Percentiles rank a stretch among this genome's conserved stretches.
Conservation (phyloP, 2,797 vertebrate genomes). For the Poecilia velifera region DNA sequence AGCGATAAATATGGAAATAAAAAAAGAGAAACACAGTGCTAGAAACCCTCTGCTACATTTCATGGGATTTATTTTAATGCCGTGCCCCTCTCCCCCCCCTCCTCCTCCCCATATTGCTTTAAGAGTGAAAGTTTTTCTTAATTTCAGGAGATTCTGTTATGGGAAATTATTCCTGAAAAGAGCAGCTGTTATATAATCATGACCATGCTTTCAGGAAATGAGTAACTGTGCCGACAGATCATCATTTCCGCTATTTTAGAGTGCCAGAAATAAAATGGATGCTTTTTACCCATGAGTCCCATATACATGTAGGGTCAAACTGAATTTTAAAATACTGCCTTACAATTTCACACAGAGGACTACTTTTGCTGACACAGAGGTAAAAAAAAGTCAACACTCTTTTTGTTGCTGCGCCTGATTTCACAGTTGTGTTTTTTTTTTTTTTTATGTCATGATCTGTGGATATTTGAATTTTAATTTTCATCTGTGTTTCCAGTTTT, state of each 20-base stretch:
- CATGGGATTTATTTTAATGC: conserved; percentile 16
- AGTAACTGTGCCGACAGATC: conserved; percentile 24
- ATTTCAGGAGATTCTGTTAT: neutral
- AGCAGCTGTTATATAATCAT: conserved; percentile 14
- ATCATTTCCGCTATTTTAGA: conserved; percentile 29
- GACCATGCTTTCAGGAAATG: conserved; percentile 21
- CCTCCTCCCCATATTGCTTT: neutral
- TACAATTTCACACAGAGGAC: conserved; percentile 7
- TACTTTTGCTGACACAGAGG: conserved; percentile 38
- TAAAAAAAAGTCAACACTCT: conserved; percentile 1
- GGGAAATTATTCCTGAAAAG: neutral
- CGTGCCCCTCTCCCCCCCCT: no score
- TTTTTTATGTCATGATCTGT: no score
- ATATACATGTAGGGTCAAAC: neutral
- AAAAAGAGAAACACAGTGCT: neutral
- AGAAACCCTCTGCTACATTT: conserved; percentile 22
- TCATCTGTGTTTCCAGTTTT: no score
- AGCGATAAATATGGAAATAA: conserved; percentile 21
- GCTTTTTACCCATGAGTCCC: neutral
- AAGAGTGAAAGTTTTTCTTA: neutral
- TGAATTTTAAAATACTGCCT: conserved; percentile 7
- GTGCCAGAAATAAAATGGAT: conserved; percentile 45
- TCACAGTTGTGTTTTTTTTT: neutral
- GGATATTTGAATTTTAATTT: no score
- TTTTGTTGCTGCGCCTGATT: neutral